A percentile compares a stretch with the other conserved stretches of the same genome.
Evolutionary conservation across 2,113 vertebrate genomes (phyloP).

Genomic region (Ptilonorhynchus violaceus): DNA sequence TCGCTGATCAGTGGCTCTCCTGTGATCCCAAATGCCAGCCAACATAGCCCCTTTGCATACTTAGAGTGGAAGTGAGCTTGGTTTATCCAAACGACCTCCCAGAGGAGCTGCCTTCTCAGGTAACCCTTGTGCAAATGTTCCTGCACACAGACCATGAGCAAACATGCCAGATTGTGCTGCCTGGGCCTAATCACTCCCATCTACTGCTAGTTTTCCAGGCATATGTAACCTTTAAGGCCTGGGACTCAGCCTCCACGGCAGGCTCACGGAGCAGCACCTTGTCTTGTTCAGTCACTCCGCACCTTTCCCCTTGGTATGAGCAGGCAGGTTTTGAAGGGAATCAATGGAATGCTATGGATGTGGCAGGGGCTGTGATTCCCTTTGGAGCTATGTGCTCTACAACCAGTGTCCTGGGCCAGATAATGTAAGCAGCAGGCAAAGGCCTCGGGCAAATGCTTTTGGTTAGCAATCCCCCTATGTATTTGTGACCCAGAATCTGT

Average conservation of each 20-base stretch:
- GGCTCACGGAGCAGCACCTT: neutral
- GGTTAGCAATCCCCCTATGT: neutral
- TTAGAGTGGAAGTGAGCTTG: neutral
- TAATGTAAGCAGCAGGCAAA: neutral
- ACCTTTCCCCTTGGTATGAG: neutral
- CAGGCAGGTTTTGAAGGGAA: neutral
- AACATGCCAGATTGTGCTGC: neutral
- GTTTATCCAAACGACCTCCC: neutral
- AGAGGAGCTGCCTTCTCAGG: neutral
- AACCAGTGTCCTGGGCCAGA: neutral
- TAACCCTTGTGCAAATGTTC: neutral
- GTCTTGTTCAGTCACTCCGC: neutral
- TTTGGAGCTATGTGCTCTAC: neutral
- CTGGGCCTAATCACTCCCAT: neutral
- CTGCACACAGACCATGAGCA: neutral
- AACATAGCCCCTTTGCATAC: neutral
- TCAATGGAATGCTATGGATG: neutral
- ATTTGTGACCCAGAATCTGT: neutral
- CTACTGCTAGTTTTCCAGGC: conserved; percentile 1
- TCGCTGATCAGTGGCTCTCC: neutral
- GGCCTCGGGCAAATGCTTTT: neutral
- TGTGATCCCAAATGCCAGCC: neutral
- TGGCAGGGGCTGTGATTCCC: neutral
- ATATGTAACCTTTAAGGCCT: neutral
- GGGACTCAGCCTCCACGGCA: neutral